Base-by-base conservation (phyloP, 2,113 vertebrate species). In the Pygoscelis adeliae region DNA sequence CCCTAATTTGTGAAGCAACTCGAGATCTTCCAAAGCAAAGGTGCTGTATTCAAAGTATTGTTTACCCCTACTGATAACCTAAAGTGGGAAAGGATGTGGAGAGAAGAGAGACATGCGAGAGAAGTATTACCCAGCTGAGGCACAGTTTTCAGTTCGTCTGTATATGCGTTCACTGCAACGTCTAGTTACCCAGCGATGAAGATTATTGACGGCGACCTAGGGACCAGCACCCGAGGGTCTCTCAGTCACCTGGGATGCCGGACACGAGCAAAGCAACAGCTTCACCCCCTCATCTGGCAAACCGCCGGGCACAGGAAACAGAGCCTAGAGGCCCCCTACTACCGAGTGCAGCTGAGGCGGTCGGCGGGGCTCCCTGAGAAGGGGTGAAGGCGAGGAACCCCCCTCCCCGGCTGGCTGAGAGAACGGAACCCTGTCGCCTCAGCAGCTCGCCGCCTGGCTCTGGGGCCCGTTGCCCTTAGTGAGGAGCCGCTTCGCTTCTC, bases 381-480 rank as follows among this genome's bases (percentile, higher is more conserved):
- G 53, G n/a, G 46, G 15, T 4, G 61, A 34, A 11, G 47, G 65
- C 13, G 5, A 77, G n/a, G 15, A 56, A 4, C 23, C 7, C 14
- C 34, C 17, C 15, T 21, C 18, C 26, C n/a, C 34, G 12, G 11
- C 42, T 2, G 30, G 15, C 72, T 21, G 21, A 13, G 53, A 10
- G 29, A 20, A n/a, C 4, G 11, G 42, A 49, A 10, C 15, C 11
- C 81, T 49, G 73, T 58, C 63, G 58, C 63, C 58, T 46, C 32
- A 13, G 74, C 69, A 16, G 66, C 70, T 76, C 16, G 12, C 80
- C 22, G 49, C 69, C 53, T 6, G 15, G 27, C 25, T 52, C 77
- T 7, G 9, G 50, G 25, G 59, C 80, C 89, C 82, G 95, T 96
- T 97, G 96, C 96, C 96, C 96, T 67, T 91, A 67, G 87, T 3